Base-by-base conservation (phyloP, 2,113 vertebrate species). In the Caracal caracal region DNA sequence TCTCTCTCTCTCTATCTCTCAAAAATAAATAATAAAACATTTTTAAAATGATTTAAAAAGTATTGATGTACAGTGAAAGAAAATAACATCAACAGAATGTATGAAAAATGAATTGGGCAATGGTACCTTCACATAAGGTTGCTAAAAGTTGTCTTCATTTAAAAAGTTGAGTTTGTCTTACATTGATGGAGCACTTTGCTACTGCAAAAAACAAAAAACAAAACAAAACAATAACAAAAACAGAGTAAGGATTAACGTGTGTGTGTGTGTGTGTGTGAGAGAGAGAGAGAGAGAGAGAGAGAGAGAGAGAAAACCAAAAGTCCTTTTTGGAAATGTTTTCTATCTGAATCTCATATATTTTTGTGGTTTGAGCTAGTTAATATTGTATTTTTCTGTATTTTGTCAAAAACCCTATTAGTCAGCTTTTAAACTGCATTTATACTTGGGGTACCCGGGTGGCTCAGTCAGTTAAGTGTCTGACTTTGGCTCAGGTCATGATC, bases 51-150 rank as follows among this genome's bases (percentile, higher is more conserved):
- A 59, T 59, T 51, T 53, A 53, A 56, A 56, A 56, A 56, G 1
- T 98, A 97, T 95, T 98, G 96, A 98, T 98, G 70, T 96, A 92
- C 94, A 98, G 85, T 97, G 73, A 97, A 98, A 98, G 93, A 96
- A 98, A 98, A 96, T 97, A 97, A 80, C 68, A 91, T 20, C 59
- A 96, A 87, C 73, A 87, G 4, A 4, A 63, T 91, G 68, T 90
- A 30, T 98, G 97, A 98, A 97, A 98, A 98, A 98, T 98, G 94
- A 98, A 51, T 73, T 88, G 93, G 93, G 84, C 97, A 98, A 98
- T 98, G 95, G 92, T 95, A 93, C 96, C 95, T 98, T 88, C 97
- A 95, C 82, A 94, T 51, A 94, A 97, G 85, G 92, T 85, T 98
- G 66, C 89, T 97, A 90, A 97, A 97, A 97, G 91, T 97, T 98